These are phyloP conservation scores for Thymelicus lineola DNA, from an alignment of 2,888 invertebrate genomes.

Conservation along the genomic window DNA sequence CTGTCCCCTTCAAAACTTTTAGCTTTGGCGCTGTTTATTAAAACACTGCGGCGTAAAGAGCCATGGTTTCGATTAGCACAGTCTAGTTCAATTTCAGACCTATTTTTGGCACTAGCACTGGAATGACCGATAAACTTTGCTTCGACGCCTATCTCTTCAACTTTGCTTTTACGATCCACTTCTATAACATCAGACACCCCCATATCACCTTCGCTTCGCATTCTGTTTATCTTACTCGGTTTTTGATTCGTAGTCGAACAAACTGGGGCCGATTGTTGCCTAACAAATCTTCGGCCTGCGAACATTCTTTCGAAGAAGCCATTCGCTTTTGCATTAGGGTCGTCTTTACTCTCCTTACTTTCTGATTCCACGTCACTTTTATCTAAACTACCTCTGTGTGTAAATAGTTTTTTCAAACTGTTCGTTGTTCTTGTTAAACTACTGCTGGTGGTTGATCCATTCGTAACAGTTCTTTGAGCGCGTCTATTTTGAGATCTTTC, in stretches of 20 bases:
- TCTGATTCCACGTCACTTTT: constrained; percentile 67
- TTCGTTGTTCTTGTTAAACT: constrained; percentile 86
- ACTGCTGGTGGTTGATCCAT: constrained; percentile 86
- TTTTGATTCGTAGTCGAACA: constrained; percentile 62
- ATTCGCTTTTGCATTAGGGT: constrained; percentile 50
- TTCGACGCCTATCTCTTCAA: constrained; percentile 49
- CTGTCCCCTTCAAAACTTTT: constrained; percentile 69
- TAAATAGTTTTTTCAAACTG: constrained; percentile 81
- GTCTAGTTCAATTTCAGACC: constrained; percentile 63
- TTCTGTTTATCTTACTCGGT: constrained; percentile 65
- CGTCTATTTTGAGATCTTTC: constrained; percentile 71
- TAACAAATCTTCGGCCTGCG: constrained; percentile 64
- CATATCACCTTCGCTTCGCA: constrained; percentile 73
- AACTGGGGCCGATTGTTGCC: constrained; percentile 77
- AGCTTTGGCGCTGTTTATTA: constrained; percentile 77
- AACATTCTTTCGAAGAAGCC: constrained; percentile 71
- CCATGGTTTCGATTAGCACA: constrained; percentile 57
- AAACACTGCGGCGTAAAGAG: constrained; percentile 80
- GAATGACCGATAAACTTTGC: constrained; percentile 70
- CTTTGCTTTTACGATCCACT: constrained; percentile 47
- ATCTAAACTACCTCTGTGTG: constrained; percentile 74
- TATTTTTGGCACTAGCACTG: constrained; percentile 63
- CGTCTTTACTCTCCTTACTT: constrained; percentile 59
- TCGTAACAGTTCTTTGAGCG: constrained; percentile 82
- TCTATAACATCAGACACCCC: constrained; percentile 52